These are phyloP conservation scores for Pangasianodon hypophthalmus DNA, from an alignment of 2,113 vertebrate genomes.

Conservation along the genomic window DNA sequence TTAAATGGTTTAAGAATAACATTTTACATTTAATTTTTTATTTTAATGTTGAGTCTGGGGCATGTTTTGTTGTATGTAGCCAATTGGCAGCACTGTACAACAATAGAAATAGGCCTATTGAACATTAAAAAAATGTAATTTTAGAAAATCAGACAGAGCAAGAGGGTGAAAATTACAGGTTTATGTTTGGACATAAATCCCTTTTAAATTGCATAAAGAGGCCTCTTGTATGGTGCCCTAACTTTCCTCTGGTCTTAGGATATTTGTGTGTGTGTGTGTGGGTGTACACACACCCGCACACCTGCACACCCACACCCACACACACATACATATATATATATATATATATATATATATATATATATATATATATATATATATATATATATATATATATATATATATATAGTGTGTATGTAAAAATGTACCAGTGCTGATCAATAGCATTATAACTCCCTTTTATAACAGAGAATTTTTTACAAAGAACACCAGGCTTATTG, in stretches of 20 bases:
- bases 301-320: too few relatives aligned
- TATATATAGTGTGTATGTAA: too few relatives aligned
- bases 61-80: neutral
- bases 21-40: neutral
- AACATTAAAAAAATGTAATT: neutral
- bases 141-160: neutral
- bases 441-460: too few relatives aligned
- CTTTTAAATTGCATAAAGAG: constrained; percentile 38
- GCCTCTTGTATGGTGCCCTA: constrained; percentile 4
- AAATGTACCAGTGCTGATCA: too few relatives aligned
- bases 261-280: constrained; percentile 5
- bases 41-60: neutral
- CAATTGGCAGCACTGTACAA: neutral
- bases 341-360: neutral
- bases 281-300: too few relatives aligned
- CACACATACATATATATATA: too few relatives aligned
- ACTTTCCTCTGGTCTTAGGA: neutral
- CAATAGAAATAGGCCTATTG: neutral
- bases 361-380: too few relatives aligned
- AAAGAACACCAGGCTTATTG: too few relatives aligned
- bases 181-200: constrained; percentile 47
- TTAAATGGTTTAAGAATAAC: neutral
- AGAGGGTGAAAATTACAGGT: constrained; percentile 45
- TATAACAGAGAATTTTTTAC: too few relatives aligned
- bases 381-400: too few relatives aligned